Evolutionary conservation across 2,797 vertebrate species (phyloP).

Genomic region (Manis crassicaudata): DNA sequence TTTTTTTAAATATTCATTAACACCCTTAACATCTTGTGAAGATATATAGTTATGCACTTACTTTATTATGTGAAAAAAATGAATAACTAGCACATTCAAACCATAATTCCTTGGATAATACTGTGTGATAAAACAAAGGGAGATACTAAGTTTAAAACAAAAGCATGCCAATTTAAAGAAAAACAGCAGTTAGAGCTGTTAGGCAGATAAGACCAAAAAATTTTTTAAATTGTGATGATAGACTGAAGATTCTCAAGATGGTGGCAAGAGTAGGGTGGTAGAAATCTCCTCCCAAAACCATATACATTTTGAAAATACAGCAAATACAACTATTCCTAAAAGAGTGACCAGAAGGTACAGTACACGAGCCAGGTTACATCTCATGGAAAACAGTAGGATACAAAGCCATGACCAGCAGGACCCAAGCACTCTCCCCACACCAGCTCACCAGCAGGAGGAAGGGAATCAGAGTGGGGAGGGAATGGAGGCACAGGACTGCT

Average conservation of each 20-base stretch:
- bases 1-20: slow-evolving; percentile 27
- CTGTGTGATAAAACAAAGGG: background rate
- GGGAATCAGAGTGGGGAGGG: too few relatives aligned
- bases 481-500: too few relatives aligned
- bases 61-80: slow-evolving; percentile 45
- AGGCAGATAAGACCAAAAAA: background rate
- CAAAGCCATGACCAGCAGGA: too few relatives aligned
- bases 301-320: too few relatives aligned
- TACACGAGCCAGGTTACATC: too few relatives aligned
- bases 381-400: too few relatives aligned
- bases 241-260: background rate
- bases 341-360: too few relatives aligned
- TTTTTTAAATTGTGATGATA: background rate
- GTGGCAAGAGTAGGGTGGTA: too few relatives aligned
- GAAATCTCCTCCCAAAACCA: too few relatives aligned
- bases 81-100: background rate
- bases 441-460: too few relatives aligned
- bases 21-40: background rate
- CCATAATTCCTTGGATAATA: background rate
- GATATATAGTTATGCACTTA: background rate
- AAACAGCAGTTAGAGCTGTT: background rate
- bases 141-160: background rate
- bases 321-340: too few relatives aligned
- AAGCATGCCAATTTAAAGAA: background rate
- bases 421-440: too few relatives aligned